Evolutionary conservation across 2,888 invertebrate genomes (phyloP).

Genomic region (Mythimna loreyi): DNA sequence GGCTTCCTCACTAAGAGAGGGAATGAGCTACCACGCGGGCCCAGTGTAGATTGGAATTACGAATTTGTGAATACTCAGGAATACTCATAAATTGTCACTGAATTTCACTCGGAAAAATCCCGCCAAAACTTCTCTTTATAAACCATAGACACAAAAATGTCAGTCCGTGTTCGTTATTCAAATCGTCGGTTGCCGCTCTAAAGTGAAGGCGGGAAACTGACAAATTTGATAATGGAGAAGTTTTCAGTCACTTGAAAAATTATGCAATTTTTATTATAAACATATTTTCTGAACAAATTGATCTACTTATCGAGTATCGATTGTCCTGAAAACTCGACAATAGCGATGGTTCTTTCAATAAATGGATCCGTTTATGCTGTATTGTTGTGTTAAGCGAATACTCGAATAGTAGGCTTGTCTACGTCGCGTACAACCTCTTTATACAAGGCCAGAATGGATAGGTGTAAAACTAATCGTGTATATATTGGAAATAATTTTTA

Average conservation of each 20-base stretch:
- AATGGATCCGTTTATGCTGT: conserved; percentile 28
- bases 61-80: no score
- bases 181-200: background rate
- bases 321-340: conserved; percentile 17
- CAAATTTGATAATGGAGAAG: background rate
- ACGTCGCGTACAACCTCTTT: background rate
- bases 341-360: conserved; percentile 28
- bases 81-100: no score
- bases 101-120: no score
- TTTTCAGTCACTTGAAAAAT: background rate
- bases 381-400: conserved; percentile 40
- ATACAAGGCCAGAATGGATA: no score
- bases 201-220: background rate
- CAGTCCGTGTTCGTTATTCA: background rate
- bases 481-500: no score
- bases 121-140: no score
- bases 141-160: background rate
- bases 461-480: no score
- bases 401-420: background rate
- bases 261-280: conserved; percentile 9
- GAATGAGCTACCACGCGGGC: no score
- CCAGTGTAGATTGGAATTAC: no score
- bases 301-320: conserved; percentile 28
- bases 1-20: no score
- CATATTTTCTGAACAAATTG: background rate